These are phyloP conservation scores for Glyptemys insculpta DNA, from an alignment of 2,797 vertebrate species.

Conservation along the genomic window DNA sequence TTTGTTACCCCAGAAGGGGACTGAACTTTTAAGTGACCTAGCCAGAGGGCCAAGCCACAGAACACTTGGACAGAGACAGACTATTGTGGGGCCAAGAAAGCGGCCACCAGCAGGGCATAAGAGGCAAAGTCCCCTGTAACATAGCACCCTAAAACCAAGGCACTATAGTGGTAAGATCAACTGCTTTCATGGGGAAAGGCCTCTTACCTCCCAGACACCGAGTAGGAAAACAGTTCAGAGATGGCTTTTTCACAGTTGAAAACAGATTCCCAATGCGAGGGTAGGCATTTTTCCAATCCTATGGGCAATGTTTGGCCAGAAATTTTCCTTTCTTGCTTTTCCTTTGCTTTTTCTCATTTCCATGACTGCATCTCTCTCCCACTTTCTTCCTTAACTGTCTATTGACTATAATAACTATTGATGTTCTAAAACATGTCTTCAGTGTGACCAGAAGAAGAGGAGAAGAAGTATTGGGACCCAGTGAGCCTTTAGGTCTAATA, in stretches of 20 bases:
- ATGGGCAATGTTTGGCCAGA: background rate
- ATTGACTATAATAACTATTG: background rate
- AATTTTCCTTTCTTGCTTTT: background rate
- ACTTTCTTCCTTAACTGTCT: background rate
- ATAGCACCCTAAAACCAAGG: too few relatives aligned
- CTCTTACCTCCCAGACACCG: background rate
- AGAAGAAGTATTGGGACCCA: background rate
- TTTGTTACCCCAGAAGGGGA: too few relatives aligned
- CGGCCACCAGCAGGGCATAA: too few relatives aligned
- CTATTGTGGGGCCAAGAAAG: too few relatives aligned
- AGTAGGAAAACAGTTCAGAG: background rate
- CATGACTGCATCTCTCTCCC: background rate
- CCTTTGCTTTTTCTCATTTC: background rate
- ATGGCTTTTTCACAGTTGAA: background rate
- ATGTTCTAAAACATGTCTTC: background rate
- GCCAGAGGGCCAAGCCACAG: too few relatives aligned
- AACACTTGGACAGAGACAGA: too few relatives aligned
- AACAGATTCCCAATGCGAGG: background rate
- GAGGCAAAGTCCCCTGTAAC: too few relatives aligned
- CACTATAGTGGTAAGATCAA: background rate
- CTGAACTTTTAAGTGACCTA: too few relatives aligned
- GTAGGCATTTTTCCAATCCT: background rate
- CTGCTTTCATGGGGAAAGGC: background rate
- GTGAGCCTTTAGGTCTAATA: background rate
- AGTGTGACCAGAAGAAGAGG: fast-evolving